Percentiles rank a stretch among this genome's conserved stretches.
Conservation (phyloP, 2,797 vertebrate genomes). For the Dendrocincla tyrannina region DNA sequence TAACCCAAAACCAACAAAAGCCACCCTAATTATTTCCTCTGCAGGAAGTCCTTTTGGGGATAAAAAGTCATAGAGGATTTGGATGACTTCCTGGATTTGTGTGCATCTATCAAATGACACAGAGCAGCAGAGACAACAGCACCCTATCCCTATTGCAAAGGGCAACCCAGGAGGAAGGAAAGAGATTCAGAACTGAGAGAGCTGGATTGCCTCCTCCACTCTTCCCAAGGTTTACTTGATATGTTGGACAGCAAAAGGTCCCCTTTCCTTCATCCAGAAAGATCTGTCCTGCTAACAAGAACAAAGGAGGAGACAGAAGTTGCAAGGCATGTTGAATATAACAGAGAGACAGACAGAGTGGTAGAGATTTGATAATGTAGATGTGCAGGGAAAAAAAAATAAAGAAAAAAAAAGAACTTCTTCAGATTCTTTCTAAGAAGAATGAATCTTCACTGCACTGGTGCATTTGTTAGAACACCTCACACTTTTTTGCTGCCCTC, state of each 20-base stretch:
- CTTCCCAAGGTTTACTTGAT: constrained; percentile 61
- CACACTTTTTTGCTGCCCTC: constrained; percentile 27
- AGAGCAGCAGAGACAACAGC: constrained; percentile 34
- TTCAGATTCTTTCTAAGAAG: constrained; percentile 71
- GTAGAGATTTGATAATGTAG: constrained; percentile 50
- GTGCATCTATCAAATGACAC: constrained; percentile 24
- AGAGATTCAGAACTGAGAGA: background rate
- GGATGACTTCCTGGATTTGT: constrained; percentile 64
- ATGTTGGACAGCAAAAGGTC: constrained; percentile 62
- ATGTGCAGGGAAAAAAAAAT: background rate
- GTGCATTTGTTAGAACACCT: constrained; percentile 65
- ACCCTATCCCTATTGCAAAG: background rate
- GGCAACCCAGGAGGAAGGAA: constrained; percentile 23
- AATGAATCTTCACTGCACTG: constrained; percentile 13
- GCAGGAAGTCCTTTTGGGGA: constrained; percentile 68
- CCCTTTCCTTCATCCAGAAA: constrained; percentile 56
- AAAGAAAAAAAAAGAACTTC: constrained; percentile 32
- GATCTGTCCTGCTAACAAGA: constrained; percentile 35
- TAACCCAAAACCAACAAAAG: background rate
- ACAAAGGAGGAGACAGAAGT: constrained; percentile 73
- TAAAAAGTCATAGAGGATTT: constrained; percentile 70
- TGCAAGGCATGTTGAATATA: constrained; percentile 60
- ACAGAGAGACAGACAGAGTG: constrained; percentile 52
- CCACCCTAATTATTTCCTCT: constrained; percentile 67
- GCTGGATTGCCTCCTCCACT: constrained; percentile 45